Base-by-base conservation (phyloP, 2,113 vertebrate genomes). In the Ceyx melanurus region DNA sequence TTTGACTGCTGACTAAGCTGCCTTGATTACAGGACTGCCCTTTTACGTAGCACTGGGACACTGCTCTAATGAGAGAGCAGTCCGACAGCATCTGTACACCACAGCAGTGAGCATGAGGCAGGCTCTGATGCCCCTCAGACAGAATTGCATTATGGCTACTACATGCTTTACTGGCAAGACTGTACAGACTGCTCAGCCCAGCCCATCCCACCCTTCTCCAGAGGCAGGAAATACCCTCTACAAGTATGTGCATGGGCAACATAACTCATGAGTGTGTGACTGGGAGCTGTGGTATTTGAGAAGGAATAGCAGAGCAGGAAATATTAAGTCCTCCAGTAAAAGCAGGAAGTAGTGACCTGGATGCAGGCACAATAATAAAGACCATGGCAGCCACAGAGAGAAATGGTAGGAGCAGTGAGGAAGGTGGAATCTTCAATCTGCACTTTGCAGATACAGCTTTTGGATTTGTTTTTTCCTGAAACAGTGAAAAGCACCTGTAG, bases 31-130 rank as follows among this genome's bases (percentile, higher is more conserved):
- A 15, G 15, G 42, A 73, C 5, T 64, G 40, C 25, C 26, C 5
- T 1, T 4, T 6, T 31, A 6, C 2, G 9, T 57, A 46, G 13
- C 1, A 1, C n/a, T n/a, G 45, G 19, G 15, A 56, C 3, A 2
- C 13, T 51, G 10, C 17, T 43, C 1, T 21, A 42, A 15, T 1
- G 4, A 20, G 20, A 79, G 20, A 43, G 26, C 6, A 25, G 13
- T 10, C 43, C 45, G 37, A n/a, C 1, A 45, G 20, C 15, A 64
- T 15, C 17, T 51, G 11, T 28, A 28, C 19, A 43, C 11, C 7
- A 8, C 5, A 51, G 18, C 4, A 19, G 20, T 5, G 40, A 82
- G 14, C 6, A 2, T 17, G 65, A 13, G 13, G 28, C 29, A 65
- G 22, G 22, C 5, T 86, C 23, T 0, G 0, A 4, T 0, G 0